Conservation (phyloP, 2,888 invertebrate genomes). For the Anticlea derivata region DNA sequence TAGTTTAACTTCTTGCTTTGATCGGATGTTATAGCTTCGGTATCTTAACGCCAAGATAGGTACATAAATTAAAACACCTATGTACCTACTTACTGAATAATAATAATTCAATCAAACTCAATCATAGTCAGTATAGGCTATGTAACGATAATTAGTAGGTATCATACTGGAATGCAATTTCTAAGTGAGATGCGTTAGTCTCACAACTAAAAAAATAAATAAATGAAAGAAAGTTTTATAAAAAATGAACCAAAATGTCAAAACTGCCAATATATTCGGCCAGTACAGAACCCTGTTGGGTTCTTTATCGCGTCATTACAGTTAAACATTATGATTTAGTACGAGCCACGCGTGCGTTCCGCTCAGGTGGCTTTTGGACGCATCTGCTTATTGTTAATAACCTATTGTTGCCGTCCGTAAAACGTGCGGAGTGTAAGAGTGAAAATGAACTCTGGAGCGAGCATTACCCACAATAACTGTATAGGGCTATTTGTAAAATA, state of each 20-base stretch:
- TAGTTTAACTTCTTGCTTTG: no score
- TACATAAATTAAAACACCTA: no score
- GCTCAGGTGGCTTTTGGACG: constrained; percentile 66
- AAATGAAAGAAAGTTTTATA: constrained; percentile 4
- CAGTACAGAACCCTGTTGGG: constrained; percentile 33
- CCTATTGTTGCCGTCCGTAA: constrained; percentile 60
- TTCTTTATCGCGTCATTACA: constrained; percentile 54
- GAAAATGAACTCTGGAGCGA: background rate
- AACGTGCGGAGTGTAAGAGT: constrained; percentile 24
- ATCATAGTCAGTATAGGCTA: no score
- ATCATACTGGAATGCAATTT: no score
- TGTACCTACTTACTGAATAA: no score
- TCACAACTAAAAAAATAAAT: no score
- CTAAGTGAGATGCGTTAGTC: no score
- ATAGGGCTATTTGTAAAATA: no score
- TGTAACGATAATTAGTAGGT: no score
- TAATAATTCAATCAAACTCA: no score
- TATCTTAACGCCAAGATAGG: no score
- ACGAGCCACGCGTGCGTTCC: constrained; percentile 51
- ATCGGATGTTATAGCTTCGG: background rate
- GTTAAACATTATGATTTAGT: constrained; percentile 62
- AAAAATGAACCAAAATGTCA: constrained; percentile 12
- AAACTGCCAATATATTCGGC: constrained; percentile 26
- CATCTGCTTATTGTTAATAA: constrained; percentile 77
- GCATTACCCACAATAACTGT: no score